Percentiles rank a stretch among this genome's conserved stretches.
Evolutionary conservation across 2,797 vertebrate species (phyloP).

Genomic region (Graptemys geographica): DNA sequence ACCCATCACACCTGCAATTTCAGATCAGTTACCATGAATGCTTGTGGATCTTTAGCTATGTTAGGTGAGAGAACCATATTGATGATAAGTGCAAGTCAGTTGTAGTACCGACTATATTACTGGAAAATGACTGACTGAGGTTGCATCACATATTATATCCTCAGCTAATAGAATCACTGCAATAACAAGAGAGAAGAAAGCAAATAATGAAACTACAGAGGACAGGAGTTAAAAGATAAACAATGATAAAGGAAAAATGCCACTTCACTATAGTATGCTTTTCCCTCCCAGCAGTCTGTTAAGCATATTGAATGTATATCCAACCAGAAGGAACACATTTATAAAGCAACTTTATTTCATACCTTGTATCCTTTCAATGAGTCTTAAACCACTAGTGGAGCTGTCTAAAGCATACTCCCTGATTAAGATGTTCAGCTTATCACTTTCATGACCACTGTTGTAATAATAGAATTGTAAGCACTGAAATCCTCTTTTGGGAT

Average conservation of each 20-base stretch:
- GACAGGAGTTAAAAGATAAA: neutral
- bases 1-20: neutral
- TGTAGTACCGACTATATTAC: neutral
- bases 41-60: conserved; percentile 9
- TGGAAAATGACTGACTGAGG: neutral
- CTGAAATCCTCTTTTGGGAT: conserved; percentile 90
- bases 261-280: neutral
- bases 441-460: conserved; percentile 80
- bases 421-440: conserved; percentile 84
- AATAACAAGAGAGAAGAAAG: neutral
- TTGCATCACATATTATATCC: conserved; percentile 27
- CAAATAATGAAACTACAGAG: neutral
- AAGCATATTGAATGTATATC: neutral
- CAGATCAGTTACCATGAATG: conserved; percentile 30
- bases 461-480: conserved; percentile 94
- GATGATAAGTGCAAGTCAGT: neutral
- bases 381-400: conserved; percentile 77
- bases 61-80: neutral
- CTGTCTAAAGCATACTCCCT: conserved; percentile 82
- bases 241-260: neutral
- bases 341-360: neutral
- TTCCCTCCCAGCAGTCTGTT: neutral
- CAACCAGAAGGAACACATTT: neutral
- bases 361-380: conserved; percentile 85
- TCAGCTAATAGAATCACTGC: neutral